These are phyloP conservation scores for Haliaeetus leucogaster DNA, from an alignment of 2,113 vertebrate species.

Conservation along the genomic window DNA sequence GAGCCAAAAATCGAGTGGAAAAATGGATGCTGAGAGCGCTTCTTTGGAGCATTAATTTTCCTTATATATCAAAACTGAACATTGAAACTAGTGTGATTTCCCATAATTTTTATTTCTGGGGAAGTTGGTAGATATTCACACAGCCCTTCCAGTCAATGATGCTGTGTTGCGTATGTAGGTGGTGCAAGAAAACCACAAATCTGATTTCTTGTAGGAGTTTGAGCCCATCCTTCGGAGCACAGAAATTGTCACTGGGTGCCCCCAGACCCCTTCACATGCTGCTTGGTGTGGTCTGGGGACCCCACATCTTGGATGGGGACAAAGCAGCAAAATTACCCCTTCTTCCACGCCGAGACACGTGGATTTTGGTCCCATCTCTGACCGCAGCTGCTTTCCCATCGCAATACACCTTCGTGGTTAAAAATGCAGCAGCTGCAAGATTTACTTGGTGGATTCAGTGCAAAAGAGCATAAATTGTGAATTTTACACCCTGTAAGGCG, in stretches of 20 bases:
- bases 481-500: neutral
- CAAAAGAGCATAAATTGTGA: neutral
- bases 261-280: fast-evolving
- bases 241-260: fast-evolving
- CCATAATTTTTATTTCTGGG: neutral
- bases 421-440: neutral
- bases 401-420: neutral
- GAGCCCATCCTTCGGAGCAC: neutral
- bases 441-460: neutral
- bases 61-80: neutral
- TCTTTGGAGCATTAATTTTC: neutral
- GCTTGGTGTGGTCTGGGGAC: neutral
- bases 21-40: neutral
- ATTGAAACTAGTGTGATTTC: neutral
- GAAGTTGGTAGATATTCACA: fast-evolving
- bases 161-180: fast-evolving
- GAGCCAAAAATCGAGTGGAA: neutral
- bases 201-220: neutral
- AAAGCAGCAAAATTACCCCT: neutral
- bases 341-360: fast-evolving
- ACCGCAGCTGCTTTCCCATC: neutral
- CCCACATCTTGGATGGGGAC: neutral
- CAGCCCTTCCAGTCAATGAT: neutral
- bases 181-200: neutral
- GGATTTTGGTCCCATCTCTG: neutral